phyloP scores from a whole-genome alignment of 1,140 invertebrate species.

The Nasonia vitripennis region DNA sequence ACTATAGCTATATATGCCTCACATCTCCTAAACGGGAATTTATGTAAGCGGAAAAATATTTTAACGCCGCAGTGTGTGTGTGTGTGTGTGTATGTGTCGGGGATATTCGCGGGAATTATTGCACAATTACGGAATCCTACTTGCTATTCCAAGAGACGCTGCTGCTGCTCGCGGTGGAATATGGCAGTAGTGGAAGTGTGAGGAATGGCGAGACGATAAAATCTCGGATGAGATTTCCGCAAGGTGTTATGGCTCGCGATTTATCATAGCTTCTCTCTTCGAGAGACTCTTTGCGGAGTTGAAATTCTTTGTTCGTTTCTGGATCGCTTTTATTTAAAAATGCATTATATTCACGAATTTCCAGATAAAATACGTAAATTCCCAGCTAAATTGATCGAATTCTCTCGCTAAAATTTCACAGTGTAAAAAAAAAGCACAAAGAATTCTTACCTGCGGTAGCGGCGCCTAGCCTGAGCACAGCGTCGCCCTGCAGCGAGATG shows the following conservation, averaged over 20 bases:
- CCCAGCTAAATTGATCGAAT: too few relatives aligned
- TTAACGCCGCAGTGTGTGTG: not conserved
- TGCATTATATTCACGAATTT: too few relatives aligned
- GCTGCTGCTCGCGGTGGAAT: not conserved
- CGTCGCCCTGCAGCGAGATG: constrained; percentile 74
- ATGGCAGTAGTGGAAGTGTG: not conserved
- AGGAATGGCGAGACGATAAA: constrained; percentile 17
- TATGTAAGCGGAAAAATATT: constrained; percentile 33
- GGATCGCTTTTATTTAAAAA: too few relatives aligned
- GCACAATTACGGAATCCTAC: constrained; percentile 34
- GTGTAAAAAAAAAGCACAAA: not conserved
- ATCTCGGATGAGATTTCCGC: constrained; percentile 15
- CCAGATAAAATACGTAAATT: too few relatives aligned
- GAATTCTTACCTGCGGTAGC: constrained; percentile 68
- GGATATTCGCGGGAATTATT: constrained; percentile 25
- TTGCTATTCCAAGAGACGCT: not conserved
- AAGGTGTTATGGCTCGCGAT: not conserved
- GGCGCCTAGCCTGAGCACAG: constrained; percentile 71
- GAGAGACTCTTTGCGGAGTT: too few relatives aligned
- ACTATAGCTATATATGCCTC: too few relatives aligned
- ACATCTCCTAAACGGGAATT: constrained; percentile 17
- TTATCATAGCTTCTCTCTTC: not conserved
- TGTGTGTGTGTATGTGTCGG: too few relatives aligned
- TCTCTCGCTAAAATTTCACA: too few relatives aligned
- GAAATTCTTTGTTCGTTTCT: too few relatives aligned